These are phyloP conservation scores for Andrena minutula DNA, from an alignment of 2,888 invertebrate species.

Conservation along the genomic window DNA sequence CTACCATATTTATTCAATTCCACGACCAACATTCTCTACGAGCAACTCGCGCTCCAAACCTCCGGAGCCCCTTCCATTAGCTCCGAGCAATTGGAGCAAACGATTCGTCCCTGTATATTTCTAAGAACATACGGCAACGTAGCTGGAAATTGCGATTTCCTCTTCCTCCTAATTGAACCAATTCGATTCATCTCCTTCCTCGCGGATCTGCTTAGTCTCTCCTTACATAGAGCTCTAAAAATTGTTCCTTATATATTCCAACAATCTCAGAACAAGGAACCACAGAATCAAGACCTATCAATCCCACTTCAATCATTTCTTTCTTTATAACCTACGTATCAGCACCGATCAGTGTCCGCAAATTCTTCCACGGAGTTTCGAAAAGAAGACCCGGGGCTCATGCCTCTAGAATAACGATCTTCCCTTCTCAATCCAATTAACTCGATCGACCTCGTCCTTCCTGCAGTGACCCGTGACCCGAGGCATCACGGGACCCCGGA, in stretches of 20 bases:
- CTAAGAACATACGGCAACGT: background rate
- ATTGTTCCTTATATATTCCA: background rate
- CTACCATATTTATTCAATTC: too few relatives aligned
- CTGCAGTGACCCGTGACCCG: background rate
- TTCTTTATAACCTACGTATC: background rate
- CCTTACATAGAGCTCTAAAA: background rate
- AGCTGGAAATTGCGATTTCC: slow-evolving; percentile 6
- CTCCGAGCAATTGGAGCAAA: background rate
- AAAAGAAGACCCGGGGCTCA: background rate
- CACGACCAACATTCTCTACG: background rate
- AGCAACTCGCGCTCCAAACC: background rate
- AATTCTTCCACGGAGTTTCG: background rate
- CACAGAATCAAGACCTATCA: background rate
- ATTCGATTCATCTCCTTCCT: background rate
- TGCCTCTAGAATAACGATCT: background rate
- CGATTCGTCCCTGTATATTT: slow-evolving; percentile 2
- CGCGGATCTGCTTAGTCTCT: background rate
- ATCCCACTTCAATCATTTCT: background rate
- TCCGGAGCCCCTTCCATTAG: background rate
- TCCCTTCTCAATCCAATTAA: slow-evolving; percentile 6
- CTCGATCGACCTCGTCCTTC: background rate
- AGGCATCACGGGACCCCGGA: background rate
- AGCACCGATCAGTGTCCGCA: background rate
- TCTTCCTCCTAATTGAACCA: slow-evolving; percentile 11
- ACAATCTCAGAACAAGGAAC: background rate